These are phyloP conservation scores for Potamarius usumacintae DNA, from an alignment of 2,113 vertebrate species.

Conservation along the genomic window DNA sequence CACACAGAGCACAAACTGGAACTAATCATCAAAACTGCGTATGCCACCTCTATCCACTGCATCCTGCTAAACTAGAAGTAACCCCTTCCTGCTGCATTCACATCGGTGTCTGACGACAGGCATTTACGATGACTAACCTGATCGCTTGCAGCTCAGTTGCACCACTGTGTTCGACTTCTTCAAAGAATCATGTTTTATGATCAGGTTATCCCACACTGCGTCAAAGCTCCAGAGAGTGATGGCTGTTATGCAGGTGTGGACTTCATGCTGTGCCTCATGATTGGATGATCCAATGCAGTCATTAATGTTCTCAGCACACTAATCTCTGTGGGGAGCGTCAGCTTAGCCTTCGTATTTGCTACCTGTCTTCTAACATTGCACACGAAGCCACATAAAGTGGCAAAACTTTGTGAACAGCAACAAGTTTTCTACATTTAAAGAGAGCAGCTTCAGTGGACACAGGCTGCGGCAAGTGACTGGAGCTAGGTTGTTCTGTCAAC, in stretches of 20 bases:
- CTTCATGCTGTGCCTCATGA: constrained; percentile 50
- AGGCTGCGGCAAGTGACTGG: constrained; percentile 13
- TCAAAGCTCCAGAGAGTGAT: constrained; percentile 45
- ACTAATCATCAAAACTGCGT: constrained; percentile 58
- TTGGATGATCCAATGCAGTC: constrained; percentile 31
- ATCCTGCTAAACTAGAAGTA: constrained; percentile 47
- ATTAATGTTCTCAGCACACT: constrained; percentile 22
- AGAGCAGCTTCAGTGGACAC: constrained; percentile 39
- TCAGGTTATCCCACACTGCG: constrained; percentile 24
- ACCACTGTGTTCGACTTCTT: not conserved
- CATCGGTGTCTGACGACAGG: not conserved
- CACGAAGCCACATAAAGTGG: constrained; percentile 7
- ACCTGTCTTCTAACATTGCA: constrained; percentile 21
- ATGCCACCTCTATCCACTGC: constrained; percentile 50
- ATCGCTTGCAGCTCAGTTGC: not conserved
- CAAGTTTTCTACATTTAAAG: constrained; percentile 34
- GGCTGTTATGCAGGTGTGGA: constrained; percentile 51
- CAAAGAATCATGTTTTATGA: not conserved
- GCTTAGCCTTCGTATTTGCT: constrained; percentile 10
- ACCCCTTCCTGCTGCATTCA: constrained; percentile 7
- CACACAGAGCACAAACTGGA: constrained; percentile 60
- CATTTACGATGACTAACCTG: constrained; percentile 26
- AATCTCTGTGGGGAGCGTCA: constrained; percentile 41
- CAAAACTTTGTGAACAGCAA: constrained; percentile 31
- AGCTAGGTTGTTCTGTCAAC: constrained; percentile 46